These are phyloP conservation scores for Cricetomys ansorgei DNA, from an alignment of 2,113 vertebrate species.

Conservation along the genomic window DNA sequence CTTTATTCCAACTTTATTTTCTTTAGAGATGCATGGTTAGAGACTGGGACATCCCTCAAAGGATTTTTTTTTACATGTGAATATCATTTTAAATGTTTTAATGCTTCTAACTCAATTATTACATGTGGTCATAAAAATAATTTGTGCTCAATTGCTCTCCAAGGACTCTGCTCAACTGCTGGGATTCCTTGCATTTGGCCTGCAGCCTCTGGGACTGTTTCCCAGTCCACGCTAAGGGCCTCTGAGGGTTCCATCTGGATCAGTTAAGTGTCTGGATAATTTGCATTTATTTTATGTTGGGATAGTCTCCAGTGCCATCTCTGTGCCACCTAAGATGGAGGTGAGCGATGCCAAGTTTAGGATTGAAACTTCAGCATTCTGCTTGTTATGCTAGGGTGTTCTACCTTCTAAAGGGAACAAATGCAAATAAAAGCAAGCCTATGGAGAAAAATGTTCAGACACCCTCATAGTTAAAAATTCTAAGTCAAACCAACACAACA, in stretches of 20 bases:
- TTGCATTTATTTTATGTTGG: constrained; percentile 48
- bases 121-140: constrained; percentile 73
- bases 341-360: constrained; percentile 9
- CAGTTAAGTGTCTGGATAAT: constrained; percentile 30
- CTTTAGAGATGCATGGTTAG: constrained; percentile 10
- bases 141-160: constrained; percentile 71
- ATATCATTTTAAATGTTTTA: constrained; percentile 64
- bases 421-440: constrained; percentile 8
- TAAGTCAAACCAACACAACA: constrained; percentile 26
- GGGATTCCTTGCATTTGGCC: constrained; percentile 67
- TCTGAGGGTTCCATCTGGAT: constrained; percentile 66
- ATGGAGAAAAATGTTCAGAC: not conserved
- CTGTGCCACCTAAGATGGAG: constrained; percentile 52
- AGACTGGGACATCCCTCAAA: constrained; percentile 10
- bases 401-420: constrained; percentile 45
- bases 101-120: constrained; percentile 68
- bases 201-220: constrained; percentile 63
- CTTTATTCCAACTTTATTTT: not conserved
- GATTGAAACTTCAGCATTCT: constrained; percentile 49
- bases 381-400: constrained; percentile 25
- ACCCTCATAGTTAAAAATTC: not conserved
- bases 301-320: constrained; percentile 45
- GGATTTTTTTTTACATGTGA: constrained; percentile 54
- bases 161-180: constrained; percentile 64
- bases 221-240: constrained; percentile 46